These are phyloP conservation scores for Isichthys henryi DNA, from an alignment of 2,113 vertebrate genomes.

Conservation along the genomic window DNA sequence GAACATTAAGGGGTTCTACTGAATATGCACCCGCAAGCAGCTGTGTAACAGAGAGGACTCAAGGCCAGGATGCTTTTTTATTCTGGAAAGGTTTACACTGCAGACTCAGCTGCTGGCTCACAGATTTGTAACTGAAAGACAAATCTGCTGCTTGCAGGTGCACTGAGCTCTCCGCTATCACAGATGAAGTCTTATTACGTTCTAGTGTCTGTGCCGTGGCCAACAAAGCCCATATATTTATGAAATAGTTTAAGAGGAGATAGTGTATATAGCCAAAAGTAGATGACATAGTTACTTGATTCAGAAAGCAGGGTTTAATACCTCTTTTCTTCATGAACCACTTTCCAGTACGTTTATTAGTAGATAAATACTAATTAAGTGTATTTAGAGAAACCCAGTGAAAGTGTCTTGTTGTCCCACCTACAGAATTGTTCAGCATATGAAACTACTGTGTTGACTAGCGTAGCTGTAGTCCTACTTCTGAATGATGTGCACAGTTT, in stretches of 20 bases:
- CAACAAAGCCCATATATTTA: background rate
- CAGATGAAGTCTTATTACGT: background rate
- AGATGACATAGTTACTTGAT: conserved; percentile 3
- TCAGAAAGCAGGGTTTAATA: conserved; percentile 10
- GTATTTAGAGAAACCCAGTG: conserved; percentile 35
- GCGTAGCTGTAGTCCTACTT: conserved; percentile 37
- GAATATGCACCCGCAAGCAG: background rate
- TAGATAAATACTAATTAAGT: conserved; percentile 44
- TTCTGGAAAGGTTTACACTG: background rate
- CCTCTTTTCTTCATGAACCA: background rate
- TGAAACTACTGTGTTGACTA: conserved; percentile 36
- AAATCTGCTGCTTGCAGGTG: background rate
- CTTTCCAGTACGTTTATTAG: conserved; percentile 32
- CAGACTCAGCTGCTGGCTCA: background rate
- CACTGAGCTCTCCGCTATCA: background rate
- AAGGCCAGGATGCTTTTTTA: background rate
- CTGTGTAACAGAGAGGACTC: background rate
- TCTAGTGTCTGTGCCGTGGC: background rate
- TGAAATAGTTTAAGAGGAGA: background rate
- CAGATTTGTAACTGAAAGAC: background rate
- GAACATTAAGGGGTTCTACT: background rate
- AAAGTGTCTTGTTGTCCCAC: conserved; percentile 30
- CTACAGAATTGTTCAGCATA: conserved; percentile 29
- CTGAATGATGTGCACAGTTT: conserved; percentile 32
- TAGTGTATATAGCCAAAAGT: conserved; percentile 27